Conservation (phyloP, 1,140 invertebrate genomes). For the Drosophila ananassae region DNA sequence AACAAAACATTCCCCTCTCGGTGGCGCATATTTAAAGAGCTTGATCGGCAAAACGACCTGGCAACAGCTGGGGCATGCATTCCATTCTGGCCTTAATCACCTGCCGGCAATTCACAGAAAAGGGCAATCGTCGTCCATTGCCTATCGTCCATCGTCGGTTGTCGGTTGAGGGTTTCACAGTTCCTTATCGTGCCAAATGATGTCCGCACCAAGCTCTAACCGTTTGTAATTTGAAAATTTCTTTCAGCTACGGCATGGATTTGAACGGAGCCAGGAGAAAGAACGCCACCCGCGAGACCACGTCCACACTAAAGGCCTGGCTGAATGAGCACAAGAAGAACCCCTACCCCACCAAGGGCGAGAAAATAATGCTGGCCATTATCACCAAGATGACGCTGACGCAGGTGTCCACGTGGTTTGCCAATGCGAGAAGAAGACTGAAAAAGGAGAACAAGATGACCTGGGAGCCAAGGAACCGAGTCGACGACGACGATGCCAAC, state of each 20-base stretch:
- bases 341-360: slow-evolving; percentile 99
- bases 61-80: slow-evolving; percentile 56
- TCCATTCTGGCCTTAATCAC: slow-evolving; percentile 48
- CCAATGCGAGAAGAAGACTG: slow-evolving; percentile 96
- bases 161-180: background rate
- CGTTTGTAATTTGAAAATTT: slow-evolving; percentile 11
- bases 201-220: slow-evolving; percentile 5
- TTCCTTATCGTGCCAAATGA: slow-evolving; percentile 26
- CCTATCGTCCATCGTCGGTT: background rate
- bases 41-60: slow-evolving; percentile 18
- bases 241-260: slow-evolving; percentile 94
- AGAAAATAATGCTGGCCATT: slow-evolving; percentile 99
- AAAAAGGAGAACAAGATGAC: slow-evolving; percentile 99
- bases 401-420: slow-evolving; percentile 99
- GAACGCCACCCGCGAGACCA: slow-evolving; percentile 98
- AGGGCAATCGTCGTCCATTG: slow-evolving; percentile 6
- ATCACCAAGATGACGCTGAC: slow-evolving; percentile 99
- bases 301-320: slow-evolving; percentile 98
- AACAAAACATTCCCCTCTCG: background rate
- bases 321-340: slow-evolving; percentile 99
- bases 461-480: slow-evolving; percentile 96
- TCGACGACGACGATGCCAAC: slow-evolving; percentile 95
- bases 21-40: slow-evolving; percentile 46
- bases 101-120: slow-evolving; percentile 49
- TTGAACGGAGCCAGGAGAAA: slow-evolving; percentile 95